These are phyloP conservation scores for Macrocentrus cingulum DNA, from an alignment of 1,140 invertebrate genomes.

Conservation along the genomic window DNA sequence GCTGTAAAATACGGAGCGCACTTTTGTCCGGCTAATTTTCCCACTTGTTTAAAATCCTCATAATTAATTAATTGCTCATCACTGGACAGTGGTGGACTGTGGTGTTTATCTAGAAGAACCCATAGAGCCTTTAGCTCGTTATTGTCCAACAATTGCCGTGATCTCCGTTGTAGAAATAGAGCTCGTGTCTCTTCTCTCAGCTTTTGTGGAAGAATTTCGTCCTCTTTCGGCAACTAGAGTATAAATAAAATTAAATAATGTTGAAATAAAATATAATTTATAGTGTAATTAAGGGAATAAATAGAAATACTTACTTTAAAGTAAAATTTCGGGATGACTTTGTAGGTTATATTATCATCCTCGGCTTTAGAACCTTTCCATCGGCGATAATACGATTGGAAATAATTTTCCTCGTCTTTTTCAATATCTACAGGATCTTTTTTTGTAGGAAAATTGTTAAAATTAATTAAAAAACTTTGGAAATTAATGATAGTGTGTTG, in stretches of 20 bases:
- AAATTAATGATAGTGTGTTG: neutral
- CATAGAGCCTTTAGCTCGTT: slow-evolving; percentile 85
- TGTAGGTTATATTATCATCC: slow-evolving; percentile 49
- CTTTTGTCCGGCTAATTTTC: slow-evolving; percentile 66
- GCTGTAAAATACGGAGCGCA: slow-evolving; percentile 78
- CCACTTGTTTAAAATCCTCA: slow-evolving; percentile 78
- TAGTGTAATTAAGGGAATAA: neutral
- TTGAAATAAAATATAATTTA: neutral
- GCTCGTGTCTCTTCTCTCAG: slow-evolving; percentile 85
- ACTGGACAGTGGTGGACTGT: slow-evolving; percentile 67
- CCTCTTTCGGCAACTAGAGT: slow-evolving; percentile 68
- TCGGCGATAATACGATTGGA: slow-evolving; percentile 61
- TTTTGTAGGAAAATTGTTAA: slow-evolving; percentile 21
- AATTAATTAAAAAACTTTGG: neutral
- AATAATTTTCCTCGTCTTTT: slow-evolving; percentile 59
- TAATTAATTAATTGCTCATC: slow-evolving; percentile 87
- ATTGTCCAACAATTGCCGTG: slow-evolving; percentile 80
- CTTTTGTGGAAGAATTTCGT: slow-evolving; percentile 76
- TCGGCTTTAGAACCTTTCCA: slow-evolving; percentile 60
- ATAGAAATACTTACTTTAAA: slow-evolving; percentile 68
- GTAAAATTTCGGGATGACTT: slow-evolving; percentile 76
- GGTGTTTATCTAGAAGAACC: slow-evolving; percentile 78
- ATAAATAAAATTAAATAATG: too few relatives aligned
- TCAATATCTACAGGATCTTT: slow-evolving; percentile 37
- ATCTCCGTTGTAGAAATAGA: slow-evolving; percentile 81